phyloP scores from a whole-genome alignment of 2,888 invertebrate genomes.

The Pelosia muscerda region DNA sequence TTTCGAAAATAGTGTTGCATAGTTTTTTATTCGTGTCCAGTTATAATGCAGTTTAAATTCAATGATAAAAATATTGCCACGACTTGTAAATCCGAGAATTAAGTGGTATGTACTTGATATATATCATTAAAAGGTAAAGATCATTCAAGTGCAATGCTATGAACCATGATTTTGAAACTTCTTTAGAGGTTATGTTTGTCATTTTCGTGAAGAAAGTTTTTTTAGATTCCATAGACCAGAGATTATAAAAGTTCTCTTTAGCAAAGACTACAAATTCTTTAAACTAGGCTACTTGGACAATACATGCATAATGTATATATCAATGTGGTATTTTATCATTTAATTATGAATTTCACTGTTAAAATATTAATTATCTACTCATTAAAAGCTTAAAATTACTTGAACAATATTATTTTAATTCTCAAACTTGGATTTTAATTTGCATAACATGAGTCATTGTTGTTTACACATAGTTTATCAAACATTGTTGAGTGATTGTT shows the following conservation, averaged over 20 bases:
- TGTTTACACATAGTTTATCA: neutral
- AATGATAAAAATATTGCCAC: neutral
- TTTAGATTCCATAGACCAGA: constrained; percentile 6
- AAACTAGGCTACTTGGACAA: neutral
- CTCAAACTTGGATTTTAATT: neutral
- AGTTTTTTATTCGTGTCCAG: constrained; percentile 31
- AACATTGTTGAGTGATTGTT: neutral
- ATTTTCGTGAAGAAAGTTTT: constrained; percentile 5
- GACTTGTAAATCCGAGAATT: neutral
- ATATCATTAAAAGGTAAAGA: neutral
- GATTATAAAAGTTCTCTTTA: neutral
- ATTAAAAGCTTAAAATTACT: neutral
- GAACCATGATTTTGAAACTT: neutral
- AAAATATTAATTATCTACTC: neutral
- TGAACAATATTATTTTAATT: neutral
- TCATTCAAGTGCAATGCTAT: neutral
- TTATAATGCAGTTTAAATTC: neutral
- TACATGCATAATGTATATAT: neutral
- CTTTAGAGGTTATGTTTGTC: constrained; percentile 18
- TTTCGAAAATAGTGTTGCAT: constrained; percentile 16
- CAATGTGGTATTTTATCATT: neutral
- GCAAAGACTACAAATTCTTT: neutral
- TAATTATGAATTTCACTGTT: neutral
- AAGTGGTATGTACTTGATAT: neutral
- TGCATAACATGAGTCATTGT: neutral